Conservation (phyloP, 2,113 vertebrate species). For the Tonatia bakeri region DNA sequence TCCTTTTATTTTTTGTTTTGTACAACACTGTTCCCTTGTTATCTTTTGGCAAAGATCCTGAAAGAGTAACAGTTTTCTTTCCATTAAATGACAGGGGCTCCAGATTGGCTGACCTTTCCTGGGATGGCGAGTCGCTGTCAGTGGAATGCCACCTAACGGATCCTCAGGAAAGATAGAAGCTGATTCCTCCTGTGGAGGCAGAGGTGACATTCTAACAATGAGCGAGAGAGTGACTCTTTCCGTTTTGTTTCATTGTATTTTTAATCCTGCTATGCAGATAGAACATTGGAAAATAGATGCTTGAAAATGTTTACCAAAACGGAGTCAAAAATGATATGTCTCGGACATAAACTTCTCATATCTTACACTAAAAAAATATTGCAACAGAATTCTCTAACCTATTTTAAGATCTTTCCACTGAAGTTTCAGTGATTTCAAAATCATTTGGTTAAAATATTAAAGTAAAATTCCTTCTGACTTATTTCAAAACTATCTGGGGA, state of each 20-base stretch:
- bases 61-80: constrained; percentile 29
- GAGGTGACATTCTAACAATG: constrained; percentile 18
- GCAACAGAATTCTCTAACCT: background rate
- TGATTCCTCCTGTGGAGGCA: background rate
- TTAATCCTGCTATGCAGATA: background rate
- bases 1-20: constrained; percentile 4
- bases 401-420: constrained; percentile 2
- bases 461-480: background rate
- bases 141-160: background rate
- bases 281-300: background rate
- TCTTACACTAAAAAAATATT: background rate
- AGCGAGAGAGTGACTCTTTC: background rate
- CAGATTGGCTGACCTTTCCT: constrained; percentile 46
- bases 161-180: constrained; percentile 13
- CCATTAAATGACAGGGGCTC: constrained; percentile 13
- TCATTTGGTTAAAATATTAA: background rate
- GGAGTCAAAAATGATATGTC: background rate
- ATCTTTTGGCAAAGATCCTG: background rate
- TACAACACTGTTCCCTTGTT: background rate
- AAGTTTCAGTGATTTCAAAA: background rate
- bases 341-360: background rate
- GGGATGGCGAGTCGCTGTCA: constrained; percentile 30
- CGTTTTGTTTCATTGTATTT: background rate
- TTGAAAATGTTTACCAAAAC: background rate
- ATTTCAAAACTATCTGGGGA: background rate